A percentile compares a stretch with the other conserved stretches of the same genome.
Conservation (phyloP, 2,888 invertebrate genomes). For the Cephus runcator region DNA sequence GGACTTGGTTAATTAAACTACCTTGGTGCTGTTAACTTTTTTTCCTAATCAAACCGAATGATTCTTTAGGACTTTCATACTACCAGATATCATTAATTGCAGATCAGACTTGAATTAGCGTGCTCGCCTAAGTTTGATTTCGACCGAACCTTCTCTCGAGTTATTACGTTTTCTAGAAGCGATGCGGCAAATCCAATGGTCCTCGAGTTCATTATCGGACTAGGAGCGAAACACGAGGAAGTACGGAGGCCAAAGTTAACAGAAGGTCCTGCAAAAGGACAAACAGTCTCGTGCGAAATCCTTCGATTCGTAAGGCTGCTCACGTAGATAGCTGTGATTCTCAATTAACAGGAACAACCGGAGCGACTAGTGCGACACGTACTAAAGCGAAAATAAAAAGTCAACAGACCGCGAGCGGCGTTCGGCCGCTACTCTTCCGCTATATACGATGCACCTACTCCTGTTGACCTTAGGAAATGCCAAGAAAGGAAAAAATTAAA, state of each 20-base stretch:
- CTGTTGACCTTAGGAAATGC: constrained; percentile 33
- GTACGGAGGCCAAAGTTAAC: not conserved
- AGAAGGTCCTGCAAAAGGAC: constrained; percentile 19
- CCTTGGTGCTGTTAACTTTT: not conserved
- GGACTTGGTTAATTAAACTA: not conserved
- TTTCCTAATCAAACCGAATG: not conserved
- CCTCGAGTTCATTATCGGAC: not conserved
- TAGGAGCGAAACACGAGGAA: not conserved
- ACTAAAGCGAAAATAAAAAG: constrained; percentile 38
- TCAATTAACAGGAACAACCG: constrained; percentile 45
- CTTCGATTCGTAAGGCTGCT: constrained; percentile 39
- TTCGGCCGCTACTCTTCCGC: constrained; percentile 6
- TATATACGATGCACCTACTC: constrained; percentile 14
- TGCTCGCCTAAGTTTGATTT: not conserved
- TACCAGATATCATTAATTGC: not conserved
- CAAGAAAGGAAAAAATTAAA: constrained; percentile 26
- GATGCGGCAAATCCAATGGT: not conserved
- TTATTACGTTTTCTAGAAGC: not conserved
- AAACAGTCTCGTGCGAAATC: constrained; percentile 36
- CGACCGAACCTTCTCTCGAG: not conserved
- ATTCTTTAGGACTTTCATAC: not conserved
- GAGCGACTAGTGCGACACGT: constrained; percentile 26
- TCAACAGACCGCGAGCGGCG: constrained; percentile 33
- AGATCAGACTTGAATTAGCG: not conserved
- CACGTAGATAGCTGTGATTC: constrained; percentile 54